Evolutionary conservation across 92 coral and sea anemone species (phyloP), one percentile per base, ranked within the genome.

Genomic region (Porites lobata): DNA sequence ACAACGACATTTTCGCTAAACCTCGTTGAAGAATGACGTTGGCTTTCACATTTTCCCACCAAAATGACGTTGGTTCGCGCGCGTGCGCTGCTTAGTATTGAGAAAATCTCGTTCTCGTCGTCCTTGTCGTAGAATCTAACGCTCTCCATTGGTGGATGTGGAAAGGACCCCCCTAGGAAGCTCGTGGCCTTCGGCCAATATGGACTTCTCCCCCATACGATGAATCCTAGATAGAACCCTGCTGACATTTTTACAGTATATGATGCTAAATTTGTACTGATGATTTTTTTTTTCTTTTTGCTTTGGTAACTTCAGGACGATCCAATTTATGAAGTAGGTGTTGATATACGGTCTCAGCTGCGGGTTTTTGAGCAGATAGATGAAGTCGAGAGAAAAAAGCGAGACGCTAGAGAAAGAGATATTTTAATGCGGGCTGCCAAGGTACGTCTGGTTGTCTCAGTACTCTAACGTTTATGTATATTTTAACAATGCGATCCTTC

Each of bases 321-420:
- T 57, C 99, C 99, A 10, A 88, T 93, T 20, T 95, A 98, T 67
- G 98, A 98, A 89, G 87, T 92, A 21, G 85, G 95, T 9, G 90
- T 95, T 10, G 99, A 96, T 70, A 94, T 96, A 51, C 93, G 94
- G 87, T 91, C 98, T 20, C 99, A 95, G 84, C 90, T 96, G 18
- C 85, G 99, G 66, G 99, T 96, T 51, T 96, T 96, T 79, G 99
- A 96, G 86, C 99, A 96, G 83, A 96, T 96, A 82, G 99, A 96
- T 80, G 99, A 96, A 89, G 95, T 96, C 22, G 99, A 96, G 82
- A 91, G 99, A 78, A 94, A 90, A 77, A 96, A 96, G 67, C 95
- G 99, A 78, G 99, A 96, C 67, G 92, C 95, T 14, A 92, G 99
- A 86, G 98, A 96, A 78, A 91, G 99, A 57, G 99, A 96, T 85